Evolutionary conservation across 2,888 invertebrate species (phyloP).

Genomic region (Neoitamus cyanurus): DNA sequence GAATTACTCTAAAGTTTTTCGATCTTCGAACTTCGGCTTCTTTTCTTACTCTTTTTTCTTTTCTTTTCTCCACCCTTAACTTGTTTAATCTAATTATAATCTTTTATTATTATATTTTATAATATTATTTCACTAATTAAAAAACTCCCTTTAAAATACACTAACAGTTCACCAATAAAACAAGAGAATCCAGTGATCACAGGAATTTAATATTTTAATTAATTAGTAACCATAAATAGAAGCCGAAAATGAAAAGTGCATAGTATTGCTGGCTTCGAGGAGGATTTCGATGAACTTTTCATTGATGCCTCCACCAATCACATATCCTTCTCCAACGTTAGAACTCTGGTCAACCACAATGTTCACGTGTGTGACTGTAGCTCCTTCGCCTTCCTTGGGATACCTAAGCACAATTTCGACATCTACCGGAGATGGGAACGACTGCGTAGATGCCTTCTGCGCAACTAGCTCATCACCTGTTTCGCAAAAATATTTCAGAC

Average conservation of each 20-base stretch:
- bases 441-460: too few species aligned
- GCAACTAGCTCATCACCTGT: slow-evolving; percentile 41
- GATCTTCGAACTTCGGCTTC: too few species aligned
- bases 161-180: not conserved
- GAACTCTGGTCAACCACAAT: slow-evolving; percentile 49
- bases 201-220: slow-evolving; percentile 13
- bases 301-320: slow-evolving; percentile 45
- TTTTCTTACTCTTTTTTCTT: too few species aligned
- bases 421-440: slow-evolving; percentile 45
- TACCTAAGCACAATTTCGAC: slow-evolving; percentile 41
- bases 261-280: slow-evolving; percentile 44
- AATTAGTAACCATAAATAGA: slow-evolving; percentile 50
- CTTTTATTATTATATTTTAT: too few species aligned
- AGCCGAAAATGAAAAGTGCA: slow-evolving; percentile 47
- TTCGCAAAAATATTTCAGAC: not conserved
- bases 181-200: slow-evolving; percentile 21
- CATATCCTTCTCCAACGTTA: slow-evolving; percentile 41
- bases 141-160: not conserved
- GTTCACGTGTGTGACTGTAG: slow-evolving; percentile 39
- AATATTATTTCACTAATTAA: too few species aligned
- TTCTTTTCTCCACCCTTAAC: too few species aligned
- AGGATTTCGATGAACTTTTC: slow-evolving; percentile 37
- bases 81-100: too few species aligned
- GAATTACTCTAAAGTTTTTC: too few species aligned
- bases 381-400: slow-evolving; percentile 9